A percentile compares a stretch with the other conserved stretches of the same genome.
Conservation (phyloP, 2,113 vertebrate species). For the Centropus bengalensis region DNA sequence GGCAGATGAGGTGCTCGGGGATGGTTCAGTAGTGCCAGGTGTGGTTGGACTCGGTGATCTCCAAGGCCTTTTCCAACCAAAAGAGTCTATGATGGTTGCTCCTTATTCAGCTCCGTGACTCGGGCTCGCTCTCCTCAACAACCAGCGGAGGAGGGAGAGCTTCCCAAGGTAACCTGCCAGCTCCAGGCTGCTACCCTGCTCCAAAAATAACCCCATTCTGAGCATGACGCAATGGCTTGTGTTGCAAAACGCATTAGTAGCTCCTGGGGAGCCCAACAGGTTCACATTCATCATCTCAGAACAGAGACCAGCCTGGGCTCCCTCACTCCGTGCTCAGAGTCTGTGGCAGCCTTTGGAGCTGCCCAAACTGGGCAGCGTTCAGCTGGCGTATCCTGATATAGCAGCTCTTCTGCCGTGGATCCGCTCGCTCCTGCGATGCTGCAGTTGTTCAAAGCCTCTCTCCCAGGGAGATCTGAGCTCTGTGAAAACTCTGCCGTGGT, state of each 20-base stretch:
- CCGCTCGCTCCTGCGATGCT: rapidly evolving
- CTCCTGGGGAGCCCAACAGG: not conserved
- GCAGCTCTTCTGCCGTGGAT: not conserved
- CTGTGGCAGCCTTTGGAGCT: not conserved
- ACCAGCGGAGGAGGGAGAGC: not conserved
- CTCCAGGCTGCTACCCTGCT: not conserved
- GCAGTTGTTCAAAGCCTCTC: not conserved
- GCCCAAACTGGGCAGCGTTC: not conserved
- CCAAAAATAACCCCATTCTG: not conserved
- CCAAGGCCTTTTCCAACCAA: too few species aligned
- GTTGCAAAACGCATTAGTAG: not conserved
- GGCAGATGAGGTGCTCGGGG: too few species aligned
- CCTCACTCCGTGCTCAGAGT: rapidly evolving
- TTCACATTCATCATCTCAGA: rapidly evolving
- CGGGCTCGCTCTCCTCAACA: not conserved
- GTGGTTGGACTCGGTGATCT: too few species aligned
- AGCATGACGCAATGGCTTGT: not conserved
- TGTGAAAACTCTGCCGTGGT: not conserved
- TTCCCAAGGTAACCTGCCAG: not conserved
- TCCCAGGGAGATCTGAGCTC: conserved; percentile 13
- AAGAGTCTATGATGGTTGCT: not conserved
- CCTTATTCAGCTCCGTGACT: not conserved
- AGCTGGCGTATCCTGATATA: not conserved
- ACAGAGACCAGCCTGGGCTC: rapidly evolving
- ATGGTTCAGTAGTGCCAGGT: too few species aligned